phyloP scores from a whole-genome alignment of 2,888 invertebrate species.

The Creontiades dilutus region DNA sequence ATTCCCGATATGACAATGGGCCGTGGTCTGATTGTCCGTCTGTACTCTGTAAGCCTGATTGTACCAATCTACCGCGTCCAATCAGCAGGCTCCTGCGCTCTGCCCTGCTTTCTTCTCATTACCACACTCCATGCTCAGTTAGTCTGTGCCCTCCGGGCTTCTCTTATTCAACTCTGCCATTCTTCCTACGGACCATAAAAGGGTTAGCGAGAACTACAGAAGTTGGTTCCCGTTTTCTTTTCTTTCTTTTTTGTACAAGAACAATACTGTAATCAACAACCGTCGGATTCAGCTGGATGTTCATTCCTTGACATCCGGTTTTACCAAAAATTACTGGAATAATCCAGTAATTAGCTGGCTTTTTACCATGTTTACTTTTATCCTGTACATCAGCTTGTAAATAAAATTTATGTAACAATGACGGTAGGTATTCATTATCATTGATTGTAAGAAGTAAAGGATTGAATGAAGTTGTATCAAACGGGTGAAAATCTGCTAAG shows the following conservation, averaged over 20 bases:
- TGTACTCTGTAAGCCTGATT: slow-evolving; percentile 48
- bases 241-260: slow-evolving; percentile 7
- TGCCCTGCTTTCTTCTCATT: slow-evolving; percentile 54
- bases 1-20: slow-evolving; percentile 34
- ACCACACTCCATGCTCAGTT: slow-evolving; percentile 51
- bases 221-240: slow-evolving; percentile 19
- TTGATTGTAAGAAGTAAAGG: too few species aligned
- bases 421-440: too few species aligned
- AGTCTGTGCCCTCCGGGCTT: slow-evolving; percentile 34
- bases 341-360: too few species aligned
- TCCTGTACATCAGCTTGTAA: too few species aligned
- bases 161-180: slow-evolving; percentile 51
- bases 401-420: too few species aligned
- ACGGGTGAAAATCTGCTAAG: too few species aligned
- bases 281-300: not conserved
- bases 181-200: slow-evolving; percentile 24
- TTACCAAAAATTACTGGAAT: too few species aligned
- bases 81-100: slow-evolving; percentile 9
- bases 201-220: slow-evolving; percentile 19
- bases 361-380: too few species aligned
- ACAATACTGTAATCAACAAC: slow-evolving; percentile 24
- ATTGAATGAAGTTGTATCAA: too few species aligned
- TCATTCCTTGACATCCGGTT: not conserved
- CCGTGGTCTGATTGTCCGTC: slow-evolving; percentile 52
- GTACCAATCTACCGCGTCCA: slow-evolving; percentile 53